Evolutionary conservation across 2,113 vertebrate genomes (phyloP), one percentile per base, ranked within the genome.

Genomic region (Ceuthmochares aereus): DNA sequence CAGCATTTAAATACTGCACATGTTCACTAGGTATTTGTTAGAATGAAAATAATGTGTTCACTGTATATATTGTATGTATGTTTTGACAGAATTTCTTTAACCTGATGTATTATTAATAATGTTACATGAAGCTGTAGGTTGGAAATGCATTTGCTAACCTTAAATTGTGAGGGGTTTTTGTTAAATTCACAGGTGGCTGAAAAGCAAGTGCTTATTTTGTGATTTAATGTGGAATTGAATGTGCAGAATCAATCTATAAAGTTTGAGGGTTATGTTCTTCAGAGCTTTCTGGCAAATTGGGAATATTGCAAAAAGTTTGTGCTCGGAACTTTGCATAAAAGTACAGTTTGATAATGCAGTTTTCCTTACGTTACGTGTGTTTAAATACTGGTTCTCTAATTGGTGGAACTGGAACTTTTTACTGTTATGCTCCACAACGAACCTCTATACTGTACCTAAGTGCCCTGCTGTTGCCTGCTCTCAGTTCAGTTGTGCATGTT

Each of bases 31-130:
- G 6, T 91, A 54, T 87, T 88, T 90, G 47, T 54, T 93, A 87
- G 76, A 89, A 92, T 58, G 88, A 79, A 70, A 89, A 43, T 95
- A 63, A 89, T 70, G 66, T 95, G 81, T 90, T 85, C 96, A 93
- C 62, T 45, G 66, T 70, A 87, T 92, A 79, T 94, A 87, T 91
- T 87, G 68, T 95, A 83, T 87, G 45, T 96, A 82, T 90, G 89
- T 92, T 96, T 95, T 84, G 84, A 94, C 75, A 89, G 54, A 87
- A 84, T 95, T 95, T 95, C 58, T 82, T 96, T 55, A 94, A 79
- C 51, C 29, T 90, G 84, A 76, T 66, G 7, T 94, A 68, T 68
- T 93, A 83, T 86, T 96, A 96, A 56, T 96, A 84, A 92, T 32
- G 74, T 96, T 92, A 84, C 80, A 69, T 84, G 81, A 95, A 83